Evolutionary conservation across 2,113 vertebrate species (phyloP).

Genomic region (Notechis scutatus): DNA sequence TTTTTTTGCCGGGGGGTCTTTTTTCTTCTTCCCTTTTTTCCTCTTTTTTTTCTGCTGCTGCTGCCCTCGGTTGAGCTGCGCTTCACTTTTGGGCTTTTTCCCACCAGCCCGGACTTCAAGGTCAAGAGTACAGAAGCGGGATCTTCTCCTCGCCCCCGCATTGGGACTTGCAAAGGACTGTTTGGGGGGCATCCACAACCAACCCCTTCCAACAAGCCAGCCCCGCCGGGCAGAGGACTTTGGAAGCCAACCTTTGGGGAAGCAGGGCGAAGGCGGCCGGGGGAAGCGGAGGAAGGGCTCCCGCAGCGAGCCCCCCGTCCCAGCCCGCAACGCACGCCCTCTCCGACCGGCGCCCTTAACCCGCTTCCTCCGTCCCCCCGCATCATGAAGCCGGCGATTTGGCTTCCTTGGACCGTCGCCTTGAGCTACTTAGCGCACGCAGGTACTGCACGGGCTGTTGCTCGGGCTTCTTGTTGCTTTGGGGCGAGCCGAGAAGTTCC

Average conservation of each 20-base stretch:
- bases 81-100: too few relatives aligned
- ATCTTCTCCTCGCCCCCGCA: too few relatives aligned
- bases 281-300: background rate
- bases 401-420: background rate
- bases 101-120: too few relatives aligned
- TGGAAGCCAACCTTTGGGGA: background rate
- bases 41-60: too few relatives aligned
- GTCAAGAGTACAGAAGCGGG: background rate
- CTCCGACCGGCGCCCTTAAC: background rate
- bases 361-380: background rate
- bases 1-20: too few relatives aligned
- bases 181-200: background rate
- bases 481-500: background rate
- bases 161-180: background rate
- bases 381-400: constrained; percentile 3
- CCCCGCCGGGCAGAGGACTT: background rate
- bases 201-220: too few relatives aligned
- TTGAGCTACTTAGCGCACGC: background rate
- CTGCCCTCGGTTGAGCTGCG: too few relatives aligned
- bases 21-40: too few relatives aligned
- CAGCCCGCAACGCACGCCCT: background rate
- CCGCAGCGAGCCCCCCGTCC: background rate
- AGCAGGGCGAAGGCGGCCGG: background rate
- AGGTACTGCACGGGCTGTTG: background rate
- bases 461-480: background rate